Conservation (phyloP, 92 coral and sea anemone genomes). For the Palythoa heliodiscus region DNA sequence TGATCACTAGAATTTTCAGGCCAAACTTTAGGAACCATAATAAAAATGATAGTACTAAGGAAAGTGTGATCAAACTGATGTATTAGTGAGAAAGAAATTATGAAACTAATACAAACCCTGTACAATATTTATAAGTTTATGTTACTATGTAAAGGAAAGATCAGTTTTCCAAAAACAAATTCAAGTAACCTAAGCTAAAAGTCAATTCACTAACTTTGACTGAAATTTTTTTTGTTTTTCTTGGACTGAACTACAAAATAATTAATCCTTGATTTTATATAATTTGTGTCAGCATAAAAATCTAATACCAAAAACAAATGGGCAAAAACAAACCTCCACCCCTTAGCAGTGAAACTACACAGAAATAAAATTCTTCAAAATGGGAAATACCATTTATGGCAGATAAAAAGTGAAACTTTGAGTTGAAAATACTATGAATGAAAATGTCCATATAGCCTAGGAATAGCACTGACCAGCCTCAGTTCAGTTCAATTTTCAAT, state of each 20-base stretch:
- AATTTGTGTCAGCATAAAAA: too few species aligned
- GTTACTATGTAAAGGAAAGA: background rate
- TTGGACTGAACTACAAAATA: too few species aligned
- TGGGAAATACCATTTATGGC: background rate
- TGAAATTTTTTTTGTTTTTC: too few species aligned
- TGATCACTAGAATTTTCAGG: background rate
- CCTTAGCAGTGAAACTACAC: background rate
- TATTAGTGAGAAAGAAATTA: slow-evolving; percentile 3
- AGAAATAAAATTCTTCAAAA: background rate
- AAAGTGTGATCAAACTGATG: slow-evolving; percentile 43
- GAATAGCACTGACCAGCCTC: slow-evolving; percentile 40
- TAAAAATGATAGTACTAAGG: slow-evolving; percentile 1
- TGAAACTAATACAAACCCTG: slow-evolving; percentile 5
- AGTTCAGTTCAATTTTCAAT: background rate
- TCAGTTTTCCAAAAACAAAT: background rate
- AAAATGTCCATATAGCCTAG: background rate
- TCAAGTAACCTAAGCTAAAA: too few species aligned
- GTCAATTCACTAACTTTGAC: too few species aligned
- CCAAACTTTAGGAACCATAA: slow-evolving; percentile 8
- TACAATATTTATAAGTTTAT: background rate
- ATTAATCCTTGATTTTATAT: too few species aligned
- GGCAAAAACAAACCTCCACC: background rate
- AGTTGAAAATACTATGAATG: background rate
- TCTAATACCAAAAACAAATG: background rate
- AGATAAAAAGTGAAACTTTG: background rate